Conservation (phyloP, 2,113 vertebrate genomes). For the Donacobius atricapilla region DNA sequence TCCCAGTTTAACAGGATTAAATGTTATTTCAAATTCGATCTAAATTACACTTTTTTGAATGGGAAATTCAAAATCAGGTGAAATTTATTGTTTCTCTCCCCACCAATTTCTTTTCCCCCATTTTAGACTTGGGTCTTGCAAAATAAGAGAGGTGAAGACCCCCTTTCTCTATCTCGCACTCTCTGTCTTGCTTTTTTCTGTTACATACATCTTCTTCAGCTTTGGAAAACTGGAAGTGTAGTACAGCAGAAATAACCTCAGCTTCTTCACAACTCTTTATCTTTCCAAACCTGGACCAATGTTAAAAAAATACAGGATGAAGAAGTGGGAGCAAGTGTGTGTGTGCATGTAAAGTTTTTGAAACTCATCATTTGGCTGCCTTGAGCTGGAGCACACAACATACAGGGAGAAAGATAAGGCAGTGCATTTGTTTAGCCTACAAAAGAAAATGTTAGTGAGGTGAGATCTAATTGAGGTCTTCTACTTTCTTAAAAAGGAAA, state of each 20-base stretch:
- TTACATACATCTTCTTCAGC: neutral
- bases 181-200: neutral
- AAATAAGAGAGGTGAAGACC: neutral
- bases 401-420: neutral
- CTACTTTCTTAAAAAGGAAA: neutral
- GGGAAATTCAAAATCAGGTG: neutral
- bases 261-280: neutral
- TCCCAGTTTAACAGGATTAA: neutral
- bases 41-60: neutral
- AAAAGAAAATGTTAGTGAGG: neutral
- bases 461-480: neutral
- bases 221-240: neutral
- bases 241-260: neutral
- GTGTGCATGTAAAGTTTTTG: neutral
- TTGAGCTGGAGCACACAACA: neutral
- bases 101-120: fast-evolving
- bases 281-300: neutral
- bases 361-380: neutral
- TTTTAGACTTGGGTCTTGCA: neutral
- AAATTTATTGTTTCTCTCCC: neutral
- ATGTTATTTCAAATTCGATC: neutral
- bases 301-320: neutral
- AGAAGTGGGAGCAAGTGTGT: neutral
- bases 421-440: neutral
- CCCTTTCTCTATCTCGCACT: neutral